Evolutionary conservation across 2,113 vertebrate genomes (phyloP).

Genomic region (Accipiter cooperii): DNA sequence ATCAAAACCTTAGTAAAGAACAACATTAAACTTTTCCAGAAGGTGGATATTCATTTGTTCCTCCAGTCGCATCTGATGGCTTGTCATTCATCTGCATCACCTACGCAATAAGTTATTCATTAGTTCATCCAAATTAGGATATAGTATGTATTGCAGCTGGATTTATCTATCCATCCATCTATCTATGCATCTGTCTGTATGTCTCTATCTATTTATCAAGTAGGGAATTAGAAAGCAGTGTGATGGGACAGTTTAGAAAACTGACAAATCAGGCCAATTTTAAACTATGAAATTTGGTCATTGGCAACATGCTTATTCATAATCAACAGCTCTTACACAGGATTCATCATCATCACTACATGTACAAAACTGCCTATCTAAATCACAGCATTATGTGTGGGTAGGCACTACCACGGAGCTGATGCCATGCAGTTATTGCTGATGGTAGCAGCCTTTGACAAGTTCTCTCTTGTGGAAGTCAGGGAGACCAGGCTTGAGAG

Average conservation of each 20-base stretch:
- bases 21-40: background rate
- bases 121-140: background rate
- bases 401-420: background rate
- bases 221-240: background rate
- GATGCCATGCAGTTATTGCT: background rate
- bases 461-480: background rate
- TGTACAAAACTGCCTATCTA: background rate
- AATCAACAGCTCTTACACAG: background rate
- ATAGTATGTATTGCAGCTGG: background rate
- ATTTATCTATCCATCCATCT: background rate
- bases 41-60: background rate
- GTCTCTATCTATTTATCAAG: background rate
- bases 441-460: rapidly evolving
- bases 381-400: background rate
- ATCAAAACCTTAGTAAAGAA: background rate
- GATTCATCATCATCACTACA: background rate
- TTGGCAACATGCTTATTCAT: background rate
- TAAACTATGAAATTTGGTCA: background rate
- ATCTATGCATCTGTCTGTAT: background rate
- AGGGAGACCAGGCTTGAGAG: background rate
- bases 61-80: background rate
- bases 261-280: background rate
- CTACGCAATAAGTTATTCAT: background rate
- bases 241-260: background rate
- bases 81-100: background rate